A percentile compares a stretch with the other conserved stretches of the same genome.
phyloP scores from a whole-genome alignment of 2,797 vertebrate species.

The Martes flavigula region DNA sequence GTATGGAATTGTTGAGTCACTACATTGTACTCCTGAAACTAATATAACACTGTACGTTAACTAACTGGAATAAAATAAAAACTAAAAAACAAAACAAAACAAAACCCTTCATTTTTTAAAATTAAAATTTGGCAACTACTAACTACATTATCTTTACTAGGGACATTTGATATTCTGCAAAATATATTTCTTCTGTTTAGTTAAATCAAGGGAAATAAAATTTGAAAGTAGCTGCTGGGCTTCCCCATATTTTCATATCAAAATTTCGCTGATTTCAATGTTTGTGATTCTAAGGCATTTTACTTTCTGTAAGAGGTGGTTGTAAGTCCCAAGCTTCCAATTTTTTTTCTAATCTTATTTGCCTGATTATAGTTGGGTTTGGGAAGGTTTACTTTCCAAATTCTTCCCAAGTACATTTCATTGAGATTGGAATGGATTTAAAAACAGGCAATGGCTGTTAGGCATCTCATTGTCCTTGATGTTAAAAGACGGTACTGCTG shows the following conservation, averaged over 20 bases:
- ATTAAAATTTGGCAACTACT: neutral
- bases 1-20: neutral
- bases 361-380: slow-evolving; percentile 24
- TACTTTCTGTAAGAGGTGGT: slow-evolving; percentile 47
- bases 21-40: neutral
- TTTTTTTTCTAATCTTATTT: slow-evolving; percentile 54
- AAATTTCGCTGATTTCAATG: slow-evolving; percentile 56
- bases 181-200: slow-evolving; percentile 12
- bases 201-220: slow-evolving; percentile 52
- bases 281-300: slow-evolving; percentile 28
- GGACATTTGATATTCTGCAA: slow-evolving; percentile 21
- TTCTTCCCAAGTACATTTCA: slow-evolving; percentile 59
- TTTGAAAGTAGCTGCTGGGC: slow-evolving; percentile 19
- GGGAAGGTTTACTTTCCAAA: slow-evolving; percentile 58
- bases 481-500: slow-evolving; percentile 65
- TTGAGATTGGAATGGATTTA: slow-evolving; percentile 66
- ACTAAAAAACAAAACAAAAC: neutral
- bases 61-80: neutral
- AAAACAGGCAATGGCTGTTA: slow-evolving; percentile 70
- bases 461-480: slow-evolving; percentile 67
- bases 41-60: neutral
- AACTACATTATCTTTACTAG: neutral
- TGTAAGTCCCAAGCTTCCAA: slow-evolving; percentile 25
- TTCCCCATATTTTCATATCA: slow-evolving; percentile 54
- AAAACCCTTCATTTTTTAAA: neutral